Conservation (phyloP, 2,113 vertebrate genomes). For the Seriola dumerili region DNA sequence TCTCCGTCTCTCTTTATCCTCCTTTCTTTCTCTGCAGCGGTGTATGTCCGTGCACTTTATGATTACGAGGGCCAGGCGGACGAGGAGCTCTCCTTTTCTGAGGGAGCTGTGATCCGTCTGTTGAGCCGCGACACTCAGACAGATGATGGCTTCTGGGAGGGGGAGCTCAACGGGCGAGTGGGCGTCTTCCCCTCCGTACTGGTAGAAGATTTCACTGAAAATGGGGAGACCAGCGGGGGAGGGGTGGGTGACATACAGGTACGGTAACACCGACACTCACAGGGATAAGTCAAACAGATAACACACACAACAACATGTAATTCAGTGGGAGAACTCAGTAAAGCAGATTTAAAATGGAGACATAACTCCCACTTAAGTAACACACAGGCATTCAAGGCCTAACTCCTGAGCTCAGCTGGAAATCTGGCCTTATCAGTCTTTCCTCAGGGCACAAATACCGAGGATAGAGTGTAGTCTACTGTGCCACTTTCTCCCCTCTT, state of each 20-base stretch:
- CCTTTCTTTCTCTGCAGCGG: slow-evolving; percentile 81
- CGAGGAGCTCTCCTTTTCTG: slow-evolving; percentile 95
- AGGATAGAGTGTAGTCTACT: slow-evolving; percentile 12
- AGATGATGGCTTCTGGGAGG: slow-evolving; percentile 99
- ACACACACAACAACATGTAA: neutral
- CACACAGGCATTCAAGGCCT: neutral
- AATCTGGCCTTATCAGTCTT: slow-evolving; percentile 52
- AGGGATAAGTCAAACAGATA: neutral
- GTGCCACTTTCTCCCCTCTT: slow-evolving; percentile 6
- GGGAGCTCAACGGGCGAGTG: slow-evolving; percentile 92
- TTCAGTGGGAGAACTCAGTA: neutral
- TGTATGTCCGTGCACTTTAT: slow-evolving; percentile 97
- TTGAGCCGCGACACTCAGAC: slow-evolving; percentile 96
- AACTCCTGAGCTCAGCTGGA: slow-evolving; percentile 10
- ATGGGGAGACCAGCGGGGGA: slow-evolving; percentile 86
- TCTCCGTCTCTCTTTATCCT: slow-evolving; percentile 9
- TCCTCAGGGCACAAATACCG: slow-evolving; percentile 54
- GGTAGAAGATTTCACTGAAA: slow-evolving; percentile 95
- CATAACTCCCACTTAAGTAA: neutral
- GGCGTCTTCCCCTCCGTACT: slow-evolving; percentile 97
- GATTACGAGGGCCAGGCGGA: slow-evolving; percentile 98
- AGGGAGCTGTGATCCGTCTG: slow-evolving; percentile 97
- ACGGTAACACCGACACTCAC: slow-evolving; percentile 1
- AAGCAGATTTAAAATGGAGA: slow-evolving; percentile 9
- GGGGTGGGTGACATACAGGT: slow-evolving; percentile 68